Evolutionary conservation across 1,140 invertebrate species (phyloP), one percentile per base, ranked within the genome.

Genomic region (Papilio machaon): DNA sequence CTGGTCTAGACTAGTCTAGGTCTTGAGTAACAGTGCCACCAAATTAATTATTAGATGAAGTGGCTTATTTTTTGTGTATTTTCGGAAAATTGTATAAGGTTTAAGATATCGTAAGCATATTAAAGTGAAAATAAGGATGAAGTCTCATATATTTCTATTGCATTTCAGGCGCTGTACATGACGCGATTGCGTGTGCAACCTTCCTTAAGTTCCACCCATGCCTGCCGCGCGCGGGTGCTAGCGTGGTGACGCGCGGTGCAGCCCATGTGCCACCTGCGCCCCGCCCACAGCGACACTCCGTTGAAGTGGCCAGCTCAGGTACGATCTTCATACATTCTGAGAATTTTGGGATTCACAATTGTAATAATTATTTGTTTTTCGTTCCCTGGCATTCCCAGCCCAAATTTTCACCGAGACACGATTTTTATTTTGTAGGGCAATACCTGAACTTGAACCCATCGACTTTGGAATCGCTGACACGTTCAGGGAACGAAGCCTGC

Each of bases 161-260:
- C 64, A 70, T 80, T 79, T 43, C 82, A 95, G 95, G 98, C 2
- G 97, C 99, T 64, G 98, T 99, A 0, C 98, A 99, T 91, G 99
- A 99, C 92, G 98, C 98, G 7, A 99, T 99, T 97, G 98, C 99
- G 0, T 99, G 98, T 90, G 98, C 99, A 0, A 98, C 98, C 6
- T 99, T 98, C 90, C 95, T 99, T 0, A 99, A 99, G 94, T 99
- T 99, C 91, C 98, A 99, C 92, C 98, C 98, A 8, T 96, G 96
- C 23, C 93, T 99, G 80, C 97, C 97, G 7, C 98, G 98, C 88
- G 96, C 97, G 86, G 97, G 97, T 6, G 96, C 97, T 23, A 95
- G 96, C 1, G 97, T 97, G 15, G 96, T 98, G 0, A 97, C 97
- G 0, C 92, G 96, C 7, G 86, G 82, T 30, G 84, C 81, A 0